Conservation (phyloP, 1,140 invertebrate genomes). For the Anoplophora glabripennis region DNA sequence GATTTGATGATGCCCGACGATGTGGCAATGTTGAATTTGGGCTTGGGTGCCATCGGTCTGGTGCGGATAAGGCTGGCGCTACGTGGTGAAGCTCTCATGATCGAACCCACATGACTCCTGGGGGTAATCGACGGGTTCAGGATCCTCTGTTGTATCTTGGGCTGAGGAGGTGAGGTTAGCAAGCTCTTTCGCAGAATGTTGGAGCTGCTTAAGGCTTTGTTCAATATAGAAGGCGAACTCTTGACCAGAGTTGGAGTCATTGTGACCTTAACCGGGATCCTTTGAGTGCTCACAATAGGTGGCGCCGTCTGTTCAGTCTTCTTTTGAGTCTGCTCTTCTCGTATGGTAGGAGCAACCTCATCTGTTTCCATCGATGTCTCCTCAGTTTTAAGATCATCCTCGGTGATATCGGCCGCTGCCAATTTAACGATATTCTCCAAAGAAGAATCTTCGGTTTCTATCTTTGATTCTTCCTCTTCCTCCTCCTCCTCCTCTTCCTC, state of each 20-base stretch:
- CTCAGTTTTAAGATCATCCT: conserved; percentile 37
- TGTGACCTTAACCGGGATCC: background rate
- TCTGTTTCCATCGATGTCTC: conserved; percentile 13
- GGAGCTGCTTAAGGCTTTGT: conserved; percentile 27
- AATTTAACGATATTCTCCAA: conserved; percentile 45
- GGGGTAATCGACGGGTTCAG: conserved; percentile 22
- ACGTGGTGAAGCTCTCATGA: background rate
- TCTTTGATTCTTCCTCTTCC: conserved; percentile 16
- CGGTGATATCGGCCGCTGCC: conserved; percentile 43
- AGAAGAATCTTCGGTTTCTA: background rate
- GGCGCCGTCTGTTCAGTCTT: conserved; percentile 1
- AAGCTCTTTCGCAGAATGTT: conserved; percentile 1
- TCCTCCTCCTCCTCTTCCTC: conserved; percentile 24
- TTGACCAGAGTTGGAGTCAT: background rate
- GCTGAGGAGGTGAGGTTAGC: conserved; percentile 13
- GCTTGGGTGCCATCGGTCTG: conserved; percentile 20
- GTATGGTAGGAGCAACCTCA: background rate
- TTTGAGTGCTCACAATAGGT: background rate
- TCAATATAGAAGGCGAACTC: conserved; percentile 33
- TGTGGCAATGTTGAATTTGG: conserved; percentile 24
- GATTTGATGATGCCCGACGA: conserved; percentile 8
- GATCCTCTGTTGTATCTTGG: conserved; percentile 20
- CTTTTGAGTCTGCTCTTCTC: no score
- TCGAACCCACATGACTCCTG: conserved; percentile 3
- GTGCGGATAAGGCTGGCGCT: conserved; percentile 20